Conservation (phyloP, 2,888 invertebrate genomes). For the Lysandra coridon region DNA sequence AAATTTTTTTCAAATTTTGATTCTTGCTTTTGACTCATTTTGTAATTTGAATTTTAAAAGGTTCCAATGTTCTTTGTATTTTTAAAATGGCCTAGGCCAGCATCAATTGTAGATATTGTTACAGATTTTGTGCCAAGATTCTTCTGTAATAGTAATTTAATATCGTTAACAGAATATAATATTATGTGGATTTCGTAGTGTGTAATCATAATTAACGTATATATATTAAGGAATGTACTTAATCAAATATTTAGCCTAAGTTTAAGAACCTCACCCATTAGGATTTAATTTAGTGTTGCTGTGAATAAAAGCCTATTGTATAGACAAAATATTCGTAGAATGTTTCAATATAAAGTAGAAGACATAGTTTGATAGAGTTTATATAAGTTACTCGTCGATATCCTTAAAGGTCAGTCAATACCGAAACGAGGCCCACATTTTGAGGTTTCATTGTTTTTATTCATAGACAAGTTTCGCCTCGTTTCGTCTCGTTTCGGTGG, state of each 20-base stretch:
- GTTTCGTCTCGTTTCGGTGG: neutral
- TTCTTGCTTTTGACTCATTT: neutral
- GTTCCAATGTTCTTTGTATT: neutral
- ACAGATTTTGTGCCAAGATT: neutral
- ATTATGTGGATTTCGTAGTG: neutral
- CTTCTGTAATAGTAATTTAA: neutral
- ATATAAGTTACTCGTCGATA: neutral
- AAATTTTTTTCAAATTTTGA: neutral
- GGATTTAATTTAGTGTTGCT: neutral
- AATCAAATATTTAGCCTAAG: constrained; percentile 21
- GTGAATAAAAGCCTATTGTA: neutral
- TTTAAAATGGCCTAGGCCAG: neutral
- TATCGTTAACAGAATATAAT: neutral
- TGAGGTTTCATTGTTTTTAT: too few relatives aligned
- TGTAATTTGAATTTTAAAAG: neutral
- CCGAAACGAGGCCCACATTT: neutral
- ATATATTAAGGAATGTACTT: neutral
- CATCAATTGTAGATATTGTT: neutral
- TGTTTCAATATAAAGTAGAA: neutral
- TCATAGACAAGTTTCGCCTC: too few relatives aligned
- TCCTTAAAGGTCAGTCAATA: neutral
- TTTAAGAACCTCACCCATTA: constrained; percentile 1
- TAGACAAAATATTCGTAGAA: neutral
- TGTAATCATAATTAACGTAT: neutral
- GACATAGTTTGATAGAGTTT: neutral